phyloP scores from a whole-genome alignment of 2,797 vertebrate species.

The Hydrocynus forskahlii region DNA sequence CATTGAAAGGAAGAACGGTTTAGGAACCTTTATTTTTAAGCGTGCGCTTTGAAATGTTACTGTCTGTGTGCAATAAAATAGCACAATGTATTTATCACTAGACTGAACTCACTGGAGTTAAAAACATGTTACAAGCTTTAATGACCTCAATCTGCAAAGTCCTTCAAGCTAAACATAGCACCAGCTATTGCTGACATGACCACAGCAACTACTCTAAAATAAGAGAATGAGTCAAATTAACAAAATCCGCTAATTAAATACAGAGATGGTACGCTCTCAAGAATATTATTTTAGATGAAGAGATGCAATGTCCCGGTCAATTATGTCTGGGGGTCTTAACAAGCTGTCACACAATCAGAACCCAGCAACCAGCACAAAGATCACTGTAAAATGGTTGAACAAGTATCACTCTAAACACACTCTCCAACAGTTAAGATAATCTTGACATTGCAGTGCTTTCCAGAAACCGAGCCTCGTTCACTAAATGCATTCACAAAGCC shows the following conservation, averaged over 20 bases:
- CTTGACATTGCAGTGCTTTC: conserved; percentile 16
- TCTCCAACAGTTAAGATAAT: conserved; percentile 5
- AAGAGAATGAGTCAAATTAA: neutral
- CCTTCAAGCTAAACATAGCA: neutral
- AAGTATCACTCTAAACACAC: conserved; percentile 18
- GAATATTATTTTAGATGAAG: neutral
- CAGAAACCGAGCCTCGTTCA: conserved; percentile 2
- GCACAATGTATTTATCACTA: neutral
- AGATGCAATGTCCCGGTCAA: conserved; percentile 3
- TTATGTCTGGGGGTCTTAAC: conserved; percentile 9
- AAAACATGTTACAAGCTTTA: neutral
- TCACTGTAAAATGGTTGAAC: conserved; percentile 5
- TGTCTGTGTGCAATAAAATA: neutral
- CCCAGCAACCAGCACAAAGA: conserved; percentile 3
- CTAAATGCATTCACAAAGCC: conserved; percentile 8
- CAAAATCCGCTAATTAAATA: neutral
- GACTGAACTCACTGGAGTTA: neutral
- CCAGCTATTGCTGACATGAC: neutral
- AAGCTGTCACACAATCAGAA: conserved; percentile 10
- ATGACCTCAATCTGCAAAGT: neutral
- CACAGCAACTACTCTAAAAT: neutral
- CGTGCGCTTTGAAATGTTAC: neutral
- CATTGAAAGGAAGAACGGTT: no score
- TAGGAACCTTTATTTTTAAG: no score
- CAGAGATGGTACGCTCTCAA: neutral